Conservation (phyloP, 2,113 vertebrate genomes). For the Apeltes quadracus region DNA sequence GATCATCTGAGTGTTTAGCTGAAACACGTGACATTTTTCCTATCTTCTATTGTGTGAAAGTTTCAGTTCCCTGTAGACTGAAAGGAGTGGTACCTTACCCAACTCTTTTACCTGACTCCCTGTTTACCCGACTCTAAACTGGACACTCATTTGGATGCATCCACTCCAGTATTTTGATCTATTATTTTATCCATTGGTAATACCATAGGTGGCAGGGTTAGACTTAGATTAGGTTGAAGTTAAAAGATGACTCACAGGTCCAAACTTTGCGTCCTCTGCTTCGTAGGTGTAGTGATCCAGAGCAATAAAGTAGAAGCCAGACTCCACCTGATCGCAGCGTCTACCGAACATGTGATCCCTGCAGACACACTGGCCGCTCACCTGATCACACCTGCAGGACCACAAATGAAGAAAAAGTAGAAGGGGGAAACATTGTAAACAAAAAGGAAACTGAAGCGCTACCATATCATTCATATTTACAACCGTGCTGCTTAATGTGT, state of each 20-base stretch:
- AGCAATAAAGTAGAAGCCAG: slow-evolving; percentile 93
- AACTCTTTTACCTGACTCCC: no score
- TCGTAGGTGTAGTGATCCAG: slow-evolving; percentile 97
- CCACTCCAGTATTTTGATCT: background rate
- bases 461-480: no score
- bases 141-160: background rate
- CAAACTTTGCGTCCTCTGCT: slow-evolving; percentile 89
- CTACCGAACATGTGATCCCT: slow-evolving; percentile 92
- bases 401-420: no score
- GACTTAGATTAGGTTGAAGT: background rate
- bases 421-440: no score
- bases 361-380: slow-evolving; percentile 90
- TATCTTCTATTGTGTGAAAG: no score
- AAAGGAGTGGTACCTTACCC: no score
- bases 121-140: no score
- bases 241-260: slow-evolving; percentile 86
- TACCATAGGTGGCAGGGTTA: background rate
- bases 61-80: no score
- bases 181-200: background rate
- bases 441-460: no score
- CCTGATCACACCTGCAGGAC: slow-evolving; percentile 86
- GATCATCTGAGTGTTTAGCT: no score
- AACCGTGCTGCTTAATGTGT: no score
- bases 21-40: no score
- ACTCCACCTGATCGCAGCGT: slow-evolving; percentile 91